Evolutionary conservation across 2,113 vertebrate species (phyloP).

Genomic region (Mustelus asterias): DNA sequence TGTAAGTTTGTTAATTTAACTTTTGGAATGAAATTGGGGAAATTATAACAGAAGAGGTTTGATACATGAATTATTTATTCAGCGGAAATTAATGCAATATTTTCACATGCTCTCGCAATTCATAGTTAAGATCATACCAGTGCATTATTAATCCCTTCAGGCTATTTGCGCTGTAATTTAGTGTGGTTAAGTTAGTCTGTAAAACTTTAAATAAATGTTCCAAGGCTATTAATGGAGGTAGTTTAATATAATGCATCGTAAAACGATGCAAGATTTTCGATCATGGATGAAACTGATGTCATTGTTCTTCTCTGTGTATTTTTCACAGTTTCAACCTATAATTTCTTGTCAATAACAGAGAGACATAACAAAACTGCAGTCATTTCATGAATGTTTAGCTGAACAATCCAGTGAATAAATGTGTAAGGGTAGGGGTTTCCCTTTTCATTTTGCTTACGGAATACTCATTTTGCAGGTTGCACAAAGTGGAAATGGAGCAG

Average conservation of each 20-base stretch:
- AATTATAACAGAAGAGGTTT: neutral
- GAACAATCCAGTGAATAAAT: neutral
- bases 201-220: constrained; percentile 20
- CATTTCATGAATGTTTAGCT: neutral
- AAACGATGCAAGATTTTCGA: neutral
- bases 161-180: neutral
- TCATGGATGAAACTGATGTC: neutral
- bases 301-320: neutral
- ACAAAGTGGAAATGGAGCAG: neutral
- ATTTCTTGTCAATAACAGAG: neutral
- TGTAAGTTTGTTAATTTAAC: neutral
- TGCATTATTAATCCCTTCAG: constrained; percentile 24
- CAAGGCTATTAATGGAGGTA: neutral
- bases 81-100: neutral
- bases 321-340: neutral
- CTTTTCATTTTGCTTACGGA: neutral
- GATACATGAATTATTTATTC: neutral
- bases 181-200: constrained; percentile 11
- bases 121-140: neutral
- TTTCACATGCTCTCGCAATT: neutral
- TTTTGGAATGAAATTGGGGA: neutral
- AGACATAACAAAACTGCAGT: neutral
- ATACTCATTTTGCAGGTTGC: neutral
- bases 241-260: neutral
- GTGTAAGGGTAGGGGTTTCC: too few relatives aligned